Conservation (phyloP, 2,888 invertebrate species). For the Holacanthella duospinosa region DNA sequence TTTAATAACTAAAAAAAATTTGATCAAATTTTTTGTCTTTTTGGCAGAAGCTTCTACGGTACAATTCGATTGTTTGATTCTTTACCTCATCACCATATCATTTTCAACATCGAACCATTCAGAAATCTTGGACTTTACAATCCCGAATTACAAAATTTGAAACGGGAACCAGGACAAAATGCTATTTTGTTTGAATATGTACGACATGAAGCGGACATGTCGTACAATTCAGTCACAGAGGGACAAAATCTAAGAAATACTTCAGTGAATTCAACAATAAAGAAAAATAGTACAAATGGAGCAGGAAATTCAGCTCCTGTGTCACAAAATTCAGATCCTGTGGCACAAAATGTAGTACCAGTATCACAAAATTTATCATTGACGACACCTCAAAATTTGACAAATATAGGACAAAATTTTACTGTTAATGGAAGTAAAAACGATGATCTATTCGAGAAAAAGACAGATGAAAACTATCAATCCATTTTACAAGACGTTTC, state of each 20-base stretch:
- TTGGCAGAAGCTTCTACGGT: slow-evolving; percentile 22
- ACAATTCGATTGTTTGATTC: slow-evolving; percentile 22
- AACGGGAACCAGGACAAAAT: slow-evolving; percentile 5
- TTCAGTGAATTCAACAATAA: too few relatives aligned
- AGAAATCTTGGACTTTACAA: slow-evolving; percentile 14
- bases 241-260: not conserved
- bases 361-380: too few relatives aligned
- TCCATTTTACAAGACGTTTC: not conserved
- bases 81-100: slow-evolving; percentile 15
- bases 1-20: not conserved
- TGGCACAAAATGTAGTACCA: too few relatives aligned
- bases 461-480: slow-evolving; percentile 1
- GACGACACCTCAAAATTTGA: too few relatives aligned
- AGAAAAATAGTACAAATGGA: too few relatives aligned
- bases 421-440: not conserved
- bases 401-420: too few relatives aligned
- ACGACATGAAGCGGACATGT: not conserved
- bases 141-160: not conserved
- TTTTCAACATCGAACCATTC: slow-evolving; percentile 24
- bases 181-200: slow-evolving; percentile 19
- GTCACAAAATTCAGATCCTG: too few relatives aligned
- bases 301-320: not conserved
- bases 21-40: not conserved
- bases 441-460: not conserved
- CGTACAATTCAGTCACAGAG: not conserved